Base-by-base conservation (phyloP, 2,113 vertebrate genomes). In the Sapajus apella region DNA sequence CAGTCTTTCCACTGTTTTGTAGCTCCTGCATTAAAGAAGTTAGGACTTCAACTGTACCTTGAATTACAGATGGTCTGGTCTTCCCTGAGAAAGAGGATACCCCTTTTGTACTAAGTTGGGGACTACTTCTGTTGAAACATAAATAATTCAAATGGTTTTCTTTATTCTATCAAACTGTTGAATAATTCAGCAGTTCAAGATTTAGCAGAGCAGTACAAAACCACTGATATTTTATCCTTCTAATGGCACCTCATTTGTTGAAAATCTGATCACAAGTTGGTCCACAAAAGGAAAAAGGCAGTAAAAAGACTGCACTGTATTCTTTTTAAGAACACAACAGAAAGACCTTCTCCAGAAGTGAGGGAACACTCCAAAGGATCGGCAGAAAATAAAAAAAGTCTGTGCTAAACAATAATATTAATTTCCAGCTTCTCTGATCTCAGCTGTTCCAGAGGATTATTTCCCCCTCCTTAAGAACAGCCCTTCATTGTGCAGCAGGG, bases 11-110 rank as follows among this genome's bases (percentile, higher is more conserved):
- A 45, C 97, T 97, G 96, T 95, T 98, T 98, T 99, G 99, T 95
- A 99, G 98, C 97, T 99, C 99, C 98, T 99, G 99, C 96, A 99
- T 98, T 97, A 99, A 98, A 85, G 99, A 99, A 84, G 99, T 91
- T 8, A 99, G 98, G 20, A 98, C 99, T 98, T 99, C 98, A 23
- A 98, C 97, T 95, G 99, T 98, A 25, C 98, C 99, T 79, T 99
- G 98, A 97, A 98, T 99, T 98, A 99, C 98, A 35, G 99, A 99
- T 23, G 99, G 98, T 47, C 99, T 98, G 96, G 96, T 98, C 98
- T 99, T 99, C 98, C 99, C 99, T 98, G 99, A 99, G 98, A 98
- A 98, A 97, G 99, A 99, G 85, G 98, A 99, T 94, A 98, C 96
- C 97, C 98, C 98, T 97, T 94, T 98, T 94, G 98, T 96, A 97